A percentile compares a stretch with the other conserved stretches of the same genome.
phyloP scores from a whole-genome alignment of 53 echinoderm and acorn worm genomes.

The Paracentrotus lividus region DNA sequence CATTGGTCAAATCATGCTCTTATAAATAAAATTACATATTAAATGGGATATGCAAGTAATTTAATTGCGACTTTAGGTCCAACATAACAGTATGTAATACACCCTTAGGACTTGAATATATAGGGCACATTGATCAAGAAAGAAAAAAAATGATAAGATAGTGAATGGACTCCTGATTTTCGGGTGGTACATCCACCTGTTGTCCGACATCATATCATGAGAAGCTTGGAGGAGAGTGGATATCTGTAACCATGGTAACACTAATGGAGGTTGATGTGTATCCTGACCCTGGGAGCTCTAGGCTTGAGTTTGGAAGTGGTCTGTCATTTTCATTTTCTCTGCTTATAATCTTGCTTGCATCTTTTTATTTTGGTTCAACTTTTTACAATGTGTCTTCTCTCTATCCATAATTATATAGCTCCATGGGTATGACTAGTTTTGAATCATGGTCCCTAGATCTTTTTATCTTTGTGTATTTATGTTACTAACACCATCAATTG shows the following conservation, averaged over 20 bases:
- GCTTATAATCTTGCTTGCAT: neutral
- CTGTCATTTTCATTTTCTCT: neutral
- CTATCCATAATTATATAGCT: too few species aligned
- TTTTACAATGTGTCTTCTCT: too few species aligned
- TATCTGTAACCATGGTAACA: conserved; percentile 32
- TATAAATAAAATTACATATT: too few species aligned
- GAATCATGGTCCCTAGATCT: too few species aligned
- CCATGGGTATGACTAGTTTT: too few species aligned
- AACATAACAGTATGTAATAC: too few species aligned
- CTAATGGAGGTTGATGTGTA: conserved; percentile 19
- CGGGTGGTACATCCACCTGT: conserved; percentile 34
- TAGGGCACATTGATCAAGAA: neutral
- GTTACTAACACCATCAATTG: too few species aligned
- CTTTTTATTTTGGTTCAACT: neutral
- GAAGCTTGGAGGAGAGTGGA: neutral
- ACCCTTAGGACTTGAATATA: too few species aligned
- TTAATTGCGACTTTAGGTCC: too few species aligned
- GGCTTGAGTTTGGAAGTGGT: neutral
- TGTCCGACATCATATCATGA: conserved; percentile 10
- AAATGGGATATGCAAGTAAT: too few species aligned
- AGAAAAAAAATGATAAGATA: neutral
- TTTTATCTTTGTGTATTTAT: too few species aligned
- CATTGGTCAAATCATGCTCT: too few species aligned
- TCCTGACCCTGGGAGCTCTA: neutral
- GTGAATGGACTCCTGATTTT: neutral